Base-by-base conservation (phyloP, 2,888 invertebrate genomes). In the Drosophila cognata region DNA sequence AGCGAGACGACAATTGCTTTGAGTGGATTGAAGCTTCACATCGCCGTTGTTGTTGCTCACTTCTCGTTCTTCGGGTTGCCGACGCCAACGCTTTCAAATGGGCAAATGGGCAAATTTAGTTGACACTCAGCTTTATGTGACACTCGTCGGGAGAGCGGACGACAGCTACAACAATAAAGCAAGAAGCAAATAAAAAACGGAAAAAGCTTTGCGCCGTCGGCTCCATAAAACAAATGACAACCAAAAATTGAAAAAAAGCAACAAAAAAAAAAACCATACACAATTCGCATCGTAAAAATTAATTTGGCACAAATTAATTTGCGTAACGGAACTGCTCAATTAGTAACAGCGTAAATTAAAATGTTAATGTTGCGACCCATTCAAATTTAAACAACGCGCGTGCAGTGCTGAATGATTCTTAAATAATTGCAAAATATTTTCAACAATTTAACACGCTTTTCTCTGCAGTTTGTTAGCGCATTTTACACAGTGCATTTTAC, bases 91-190 rank as follows among this genome's bases (percentile, higher is more conserved):
- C 78, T 79, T 79, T 78, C 67, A 51, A 62, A 64, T 59, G 71
- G 68, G 75, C 73, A 65, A 71, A 75, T 61, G 73, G 75, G 60
- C 74, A 77, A 83, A 75, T 81, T 84, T 81, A 90, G 89, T 89
- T 82, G 79, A 82, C 79, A 88, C 81, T 80, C 90, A 90, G 84
- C 91, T 89, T 91, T 91, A 81, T 84, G 81, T 82, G 88, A 88
- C 88, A 89, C 71, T 85, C 78, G 85, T 84, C 88, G 82, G 77
- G 89, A 79, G 82, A 84, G 77, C 89, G 84, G 89, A 84, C 74
- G 46, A 71, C 70, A 77, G 69, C 66, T 59, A 68, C 64, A 60
- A 74, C 71, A 64, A 69, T 57, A 59, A 55, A 28, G 18, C 55
- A 18, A 55, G 16, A 25, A 11, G 18, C 21, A 18, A 13, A 35